A percentile compares a stretch with the other conserved stretches of the same genome.
Conservation (phyloP, 1,140 invertebrate genomes). For the Diabrotica undecimpunctata region DNA sequence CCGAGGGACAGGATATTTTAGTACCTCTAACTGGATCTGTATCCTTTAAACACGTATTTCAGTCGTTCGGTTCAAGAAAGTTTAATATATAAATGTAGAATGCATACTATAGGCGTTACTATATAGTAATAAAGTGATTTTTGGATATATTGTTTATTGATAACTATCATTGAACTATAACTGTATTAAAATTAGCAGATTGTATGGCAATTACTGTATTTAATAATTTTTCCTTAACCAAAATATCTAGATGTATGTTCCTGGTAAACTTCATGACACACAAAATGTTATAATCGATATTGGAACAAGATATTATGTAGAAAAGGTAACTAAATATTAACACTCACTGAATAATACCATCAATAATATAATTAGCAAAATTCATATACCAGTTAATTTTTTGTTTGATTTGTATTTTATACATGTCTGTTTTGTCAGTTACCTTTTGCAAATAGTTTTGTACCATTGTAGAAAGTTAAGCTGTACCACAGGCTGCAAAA, state of each 20-base stretch:
- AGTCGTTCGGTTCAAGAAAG: neutral
- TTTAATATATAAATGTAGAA: conserved; percentile 10
- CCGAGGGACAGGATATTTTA: conserved; percentile 76
- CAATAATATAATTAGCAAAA: no score
- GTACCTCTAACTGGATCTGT: conserved; percentile 88
- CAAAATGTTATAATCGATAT: conserved; percentile 87
- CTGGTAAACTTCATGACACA: conserved; percentile 76
- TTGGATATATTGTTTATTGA: no score
- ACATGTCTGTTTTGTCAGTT: no score
- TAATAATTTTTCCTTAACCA: conserved; percentile 29
- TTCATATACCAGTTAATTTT: no score
- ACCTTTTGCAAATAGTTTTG: no score
- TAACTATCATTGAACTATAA: no score
- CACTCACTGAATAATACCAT: no score
- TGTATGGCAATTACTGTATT: no score
- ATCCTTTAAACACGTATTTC: conserved; percentile 48
- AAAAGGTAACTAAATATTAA: conserved; percentile 61
- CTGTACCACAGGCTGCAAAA: no score
- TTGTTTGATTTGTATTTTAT: no score
- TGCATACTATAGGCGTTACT: neutral
- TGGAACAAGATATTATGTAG: conserved; percentile 93
- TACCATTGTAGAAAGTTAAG: no score
- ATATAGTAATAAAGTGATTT: neutral
- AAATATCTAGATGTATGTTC: conserved; percentile 80
- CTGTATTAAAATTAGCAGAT: no score